Evolutionary conservation across 2,797 vertebrate species (phyloP).

Genomic region (Uromys caudimaculatus): DNA sequence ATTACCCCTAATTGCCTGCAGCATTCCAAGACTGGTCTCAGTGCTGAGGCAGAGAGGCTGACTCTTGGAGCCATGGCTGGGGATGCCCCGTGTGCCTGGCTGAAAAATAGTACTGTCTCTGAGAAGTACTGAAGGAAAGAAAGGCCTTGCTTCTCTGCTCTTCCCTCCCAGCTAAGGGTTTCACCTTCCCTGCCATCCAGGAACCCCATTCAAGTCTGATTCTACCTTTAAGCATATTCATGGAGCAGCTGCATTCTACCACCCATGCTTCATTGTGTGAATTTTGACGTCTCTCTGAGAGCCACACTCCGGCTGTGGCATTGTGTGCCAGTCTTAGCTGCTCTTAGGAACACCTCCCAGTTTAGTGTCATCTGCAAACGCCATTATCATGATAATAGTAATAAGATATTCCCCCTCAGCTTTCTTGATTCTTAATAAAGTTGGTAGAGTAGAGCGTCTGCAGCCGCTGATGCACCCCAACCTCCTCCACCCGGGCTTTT

Average conservation of each 20-base stretch:
- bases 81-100: constrained; percentile 33
- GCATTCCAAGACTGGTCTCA: constrained; percentile 66
- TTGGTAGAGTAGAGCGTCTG: constrained; percentile 44
- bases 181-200: constrained; percentile 56
- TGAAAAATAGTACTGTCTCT: neutral
- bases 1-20: constrained; percentile 79
- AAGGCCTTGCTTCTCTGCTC: neutral
- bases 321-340: constrained; percentile 70
- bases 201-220: constrained; percentile 73
- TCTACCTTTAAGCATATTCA: constrained; percentile 73
- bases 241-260: constrained; percentile 72
- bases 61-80: neutral
- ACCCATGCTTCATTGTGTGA: constrained; percentile 66
- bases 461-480: neutral
- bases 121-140: neutral
- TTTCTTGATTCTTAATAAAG: constrained; percentile 66
- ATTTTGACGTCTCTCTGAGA: constrained; percentile 70
- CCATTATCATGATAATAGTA: constrained; percentile 74
- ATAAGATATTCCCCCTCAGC: constrained; percentile 49
- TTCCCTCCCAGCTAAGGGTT: neutral
- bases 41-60: constrained; percentile 58
- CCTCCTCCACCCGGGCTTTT: neutral
- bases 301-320: constrained; percentile 11
- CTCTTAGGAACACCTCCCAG: constrained; percentile 67
- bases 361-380: constrained; percentile 51